A percentile compares a stretch with the other conserved stretches of the same genome.
Conservation (phyloP, 2,113 vertebrate species). For the Laterallus jamaicensis region DNA sequence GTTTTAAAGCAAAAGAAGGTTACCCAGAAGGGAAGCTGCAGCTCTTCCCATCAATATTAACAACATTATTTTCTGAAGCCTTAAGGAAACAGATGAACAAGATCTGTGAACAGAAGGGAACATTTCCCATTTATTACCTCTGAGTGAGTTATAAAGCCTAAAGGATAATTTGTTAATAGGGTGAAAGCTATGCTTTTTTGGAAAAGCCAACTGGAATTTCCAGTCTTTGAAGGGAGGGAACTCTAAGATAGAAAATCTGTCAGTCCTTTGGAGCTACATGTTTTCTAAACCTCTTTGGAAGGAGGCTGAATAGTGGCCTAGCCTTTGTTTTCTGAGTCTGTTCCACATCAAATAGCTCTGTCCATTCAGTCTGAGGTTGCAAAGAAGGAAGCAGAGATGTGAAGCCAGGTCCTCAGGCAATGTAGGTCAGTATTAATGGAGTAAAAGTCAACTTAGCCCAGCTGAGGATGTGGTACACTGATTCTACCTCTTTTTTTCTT, state of each 20-base stretch:
- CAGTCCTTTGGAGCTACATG: neutral
- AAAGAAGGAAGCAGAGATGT: neutral
- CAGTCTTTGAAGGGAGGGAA: neutral
- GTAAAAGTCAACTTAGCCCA: neutral
- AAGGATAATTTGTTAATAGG: conserved; percentile 15
- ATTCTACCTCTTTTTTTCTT: neutral
- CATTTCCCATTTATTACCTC: conserved; percentile 30
- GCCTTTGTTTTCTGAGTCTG: neutral
- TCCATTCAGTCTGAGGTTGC: neutral
- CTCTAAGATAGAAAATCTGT: neutral
- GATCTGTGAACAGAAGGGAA: conserved; percentile 15
- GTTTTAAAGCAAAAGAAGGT: neutral
- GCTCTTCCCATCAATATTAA: neutral
- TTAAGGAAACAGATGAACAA: conserved; percentile 6
- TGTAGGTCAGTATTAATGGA: neutral
- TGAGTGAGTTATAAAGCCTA: neutral
- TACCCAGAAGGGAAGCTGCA: neutral
- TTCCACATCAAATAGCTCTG: neutral
- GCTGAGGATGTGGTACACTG: neutral
- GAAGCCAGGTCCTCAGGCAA: neutral
- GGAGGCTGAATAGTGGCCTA: neutral
- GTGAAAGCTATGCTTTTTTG: neutral
- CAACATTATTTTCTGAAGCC: neutral
- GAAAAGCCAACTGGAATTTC: conserved; percentile 25
- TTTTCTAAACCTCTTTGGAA: neutral